Evolutionary conservation across 1,140 invertebrate species (phyloP).

Genomic region (Sycobia sp.): DNA sequence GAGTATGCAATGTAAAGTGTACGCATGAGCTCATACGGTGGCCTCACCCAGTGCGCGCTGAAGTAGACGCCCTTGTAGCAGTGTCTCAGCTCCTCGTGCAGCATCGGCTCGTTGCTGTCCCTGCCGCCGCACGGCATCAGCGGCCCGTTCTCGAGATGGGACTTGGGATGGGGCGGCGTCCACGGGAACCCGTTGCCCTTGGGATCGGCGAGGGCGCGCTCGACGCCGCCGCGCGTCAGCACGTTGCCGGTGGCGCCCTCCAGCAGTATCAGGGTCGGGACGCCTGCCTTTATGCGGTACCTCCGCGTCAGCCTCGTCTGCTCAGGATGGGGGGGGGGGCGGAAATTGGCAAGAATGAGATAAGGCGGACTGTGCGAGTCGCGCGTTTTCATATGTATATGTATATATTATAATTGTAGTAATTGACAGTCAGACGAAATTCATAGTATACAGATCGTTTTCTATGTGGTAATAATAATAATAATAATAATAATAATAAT

Average conservation of each 20-base stretch:
- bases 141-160: conserved; percentile 66
- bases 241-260: conserved; percentile 66
- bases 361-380: neutral
- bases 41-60: conserved; percentile 79
- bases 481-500: too few species aligned
- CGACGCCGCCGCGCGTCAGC: conserved; percentile 71
- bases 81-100: conserved; percentile 65
- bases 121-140: conserved; percentile 66
- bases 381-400: too few species aligned
- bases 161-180: conserved; percentile 67
- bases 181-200: conserved; percentile 73
- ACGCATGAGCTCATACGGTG: too few species aligned
- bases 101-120: conserved; percentile 58
- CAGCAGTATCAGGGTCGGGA: conserved; percentile 75
- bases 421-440: too few species aligned
- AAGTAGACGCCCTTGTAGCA: conserved; percentile 79
- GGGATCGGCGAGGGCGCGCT: conserved; percentile 72
- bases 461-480: too few species aligned
- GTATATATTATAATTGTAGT: neutral
- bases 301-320: conserved; percentile 74
- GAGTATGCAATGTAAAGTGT: too few species aligned
- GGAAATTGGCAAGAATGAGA: neutral
- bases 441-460: too few species aligned
- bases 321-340: too few species aligned
- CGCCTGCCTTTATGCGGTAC: conserved; percentile 74